Percentiles rank a stretch among this genome's conserved stretches.
Conservation (phyloP, 2,888 invertebrate genomes). For the Heliconius ethilla region DNA sequence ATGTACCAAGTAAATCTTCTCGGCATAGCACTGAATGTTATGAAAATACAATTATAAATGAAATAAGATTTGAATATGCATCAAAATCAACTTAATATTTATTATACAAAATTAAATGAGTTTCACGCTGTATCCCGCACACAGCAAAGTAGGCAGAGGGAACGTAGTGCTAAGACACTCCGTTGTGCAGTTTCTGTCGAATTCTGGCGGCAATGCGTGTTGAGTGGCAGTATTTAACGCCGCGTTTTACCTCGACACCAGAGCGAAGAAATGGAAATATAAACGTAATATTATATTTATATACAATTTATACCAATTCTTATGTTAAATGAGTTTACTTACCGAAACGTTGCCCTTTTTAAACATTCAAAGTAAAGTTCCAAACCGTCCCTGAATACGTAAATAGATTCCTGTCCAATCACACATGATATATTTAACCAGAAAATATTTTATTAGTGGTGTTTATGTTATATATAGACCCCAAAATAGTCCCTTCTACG, state of each 20-base stretch:
- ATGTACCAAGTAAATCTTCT: constrained; percentile 12
- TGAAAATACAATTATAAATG: constrained; percentile 20
- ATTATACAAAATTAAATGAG: too few species aligned
- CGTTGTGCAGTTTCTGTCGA: too few species aligned
- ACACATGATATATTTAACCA: constrained; percentile 39
- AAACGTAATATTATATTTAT: background rate
- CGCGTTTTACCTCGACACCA: too few species aligned
- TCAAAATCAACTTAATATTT: background rate
- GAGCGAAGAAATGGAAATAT: too few species aligned
- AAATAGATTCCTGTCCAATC: constrained; percentile 38
- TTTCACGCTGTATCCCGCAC: too few species aligned
- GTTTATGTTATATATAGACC: background rate
- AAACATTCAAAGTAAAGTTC: constrained; percentile 32
- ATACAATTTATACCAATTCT: background rate
- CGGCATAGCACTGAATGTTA: constrained; percentile 12
- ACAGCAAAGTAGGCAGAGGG: too few species aligned
- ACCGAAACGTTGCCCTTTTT: constrained; percentile 20
- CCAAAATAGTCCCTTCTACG: background rate
- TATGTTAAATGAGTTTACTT: constrained; percentile 17
- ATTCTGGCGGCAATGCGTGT: too few species aligned
- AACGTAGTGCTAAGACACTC: too few species aligned
- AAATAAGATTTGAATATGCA: constrained; percentile 18
- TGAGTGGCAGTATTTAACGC: too few species aligned
- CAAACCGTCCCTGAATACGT: constrained; percentile 31
- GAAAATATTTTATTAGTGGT: constrained; percentile 22